Evolutionary conservation across 1,140 invertebrate species (phyloP), one percentile per base, ranked within the genome.

Genomic region (Panonychus citri): DNA sequence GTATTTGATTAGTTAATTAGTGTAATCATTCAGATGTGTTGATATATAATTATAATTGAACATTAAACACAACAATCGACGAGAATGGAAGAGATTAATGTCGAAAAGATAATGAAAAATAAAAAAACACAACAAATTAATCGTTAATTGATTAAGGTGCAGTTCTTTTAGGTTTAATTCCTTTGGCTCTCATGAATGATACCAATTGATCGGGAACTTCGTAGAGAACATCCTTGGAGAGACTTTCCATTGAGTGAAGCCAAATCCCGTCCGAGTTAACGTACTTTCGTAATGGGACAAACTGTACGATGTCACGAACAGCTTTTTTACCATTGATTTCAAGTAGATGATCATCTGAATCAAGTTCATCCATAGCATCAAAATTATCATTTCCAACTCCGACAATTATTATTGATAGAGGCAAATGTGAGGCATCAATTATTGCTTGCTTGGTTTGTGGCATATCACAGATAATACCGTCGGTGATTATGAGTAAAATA

Each of bases 401-500:
- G 17, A 78, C 70, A 56, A 79, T 54, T 4, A 54, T 54, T 17
- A 54, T 72, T 2, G 75, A 77, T 66, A 78, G 69, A 0, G 77
- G 77, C 7, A 77, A 65, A 21, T 60, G 59, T 2, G 76, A 76
- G 8, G 76, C 76, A 60, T 70, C 62, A 17, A 74, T 68, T 37
- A 76, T 73, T 52, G 73, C 77, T 57, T 75, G 65, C 61, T 73
- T 76, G 0, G 79, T 80, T 37, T 76, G 68, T 17, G 71, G 70
- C 73, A 81, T 77, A 63, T 81, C 79, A 13, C 75, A 77, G 30
- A 81, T 77, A 26, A 78, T 73, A 27, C 79, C 79, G 68, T 81
- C 79, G 3, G 79, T 81, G 5, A 81, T 68, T 53, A 81, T 76
- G 1, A 81, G 67, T 3, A 81, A 65, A 37, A 81, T 72, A 65